Base-by-base conservation (phyloP, 2,113 vertebrate species). In the Hypocryptadius cinnamomeus region DNA sequence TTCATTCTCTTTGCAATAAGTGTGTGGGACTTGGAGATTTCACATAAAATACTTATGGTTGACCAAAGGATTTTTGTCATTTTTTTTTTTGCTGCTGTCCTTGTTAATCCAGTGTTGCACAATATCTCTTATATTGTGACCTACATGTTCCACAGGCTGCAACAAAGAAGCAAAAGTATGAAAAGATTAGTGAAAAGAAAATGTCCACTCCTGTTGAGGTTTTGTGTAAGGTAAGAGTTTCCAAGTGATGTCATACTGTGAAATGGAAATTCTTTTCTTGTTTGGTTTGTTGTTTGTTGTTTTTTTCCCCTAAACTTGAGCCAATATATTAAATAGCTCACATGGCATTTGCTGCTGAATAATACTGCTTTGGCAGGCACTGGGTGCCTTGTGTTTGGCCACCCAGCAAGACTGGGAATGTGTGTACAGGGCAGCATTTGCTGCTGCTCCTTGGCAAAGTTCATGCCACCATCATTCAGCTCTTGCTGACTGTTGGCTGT, bases 181-280 rank as follows among this genome's bases (percentile, higher is more conserved):
- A 99, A 98, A 99, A 99, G 97, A 99, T 99, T 97, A 99, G 99
- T 87, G 99, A 99, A 98, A 99, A 99, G 98, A 99, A 99, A 98
- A 99, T 99, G 99, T 99, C 99, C 66, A 99, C 99, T 95, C 99
- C 99, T 82, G 99, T 99, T 95, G 99, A 99, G 98, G 98, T 99
- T 97, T 98, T 99, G 95, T 99, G 99, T 99, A 99, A 99, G 99
- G 99, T 99, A 97, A 97, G 97, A 89, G 47, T 91, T 69, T 61
- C 76, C 92, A 45, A 86, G 63, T 87, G 42, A 60, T 91, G 66
- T 93, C 85, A 89, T 76, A 64, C 74, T 70, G 65, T 78, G 51
- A 64, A 83, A 53, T 94, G 45, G 30, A 76, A 89, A 64, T 50
- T 82, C 63, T 86, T 64, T 71, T 79, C 28, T 59, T 79, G 21